Evolutionary conservation across 2,888 invertebrate species (phyloP), one percentile per base, ranked within the genome.

Genomic region (Acanthacorydalis orientalis): DNA sequence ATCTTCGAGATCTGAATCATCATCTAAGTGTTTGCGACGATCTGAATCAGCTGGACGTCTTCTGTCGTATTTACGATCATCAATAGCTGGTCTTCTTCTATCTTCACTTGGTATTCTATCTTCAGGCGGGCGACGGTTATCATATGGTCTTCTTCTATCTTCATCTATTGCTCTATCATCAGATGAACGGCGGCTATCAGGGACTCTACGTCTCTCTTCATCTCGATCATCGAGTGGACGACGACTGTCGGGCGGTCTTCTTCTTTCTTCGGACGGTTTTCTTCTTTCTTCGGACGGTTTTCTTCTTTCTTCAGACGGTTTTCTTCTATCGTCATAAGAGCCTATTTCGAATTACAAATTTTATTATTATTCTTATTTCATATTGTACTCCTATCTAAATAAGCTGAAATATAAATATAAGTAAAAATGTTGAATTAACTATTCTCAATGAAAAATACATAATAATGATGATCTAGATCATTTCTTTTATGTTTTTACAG

Each of bases 101-200:
- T 14, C 55, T 45, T 55, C 55, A 12, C 11, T 55, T 9, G 47
- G 15, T 50, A 51, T 16, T 58, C 58, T 49, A 31, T 46, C n/a
- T 39, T 65, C 64, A 33, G 51, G 55, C 14, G 65, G 61, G 47
- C 65, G 62, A 32, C 64, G 60, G 41, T 65, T 64, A 42, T 56
- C 53, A 3, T 58, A 51, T 2, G 55, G 47, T 47, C 60, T 59
- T 4, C 64, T 61, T 35, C 50, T 46, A 43, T 64, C 60, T 4
- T 63, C 64, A 16, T 60, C 55, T 31, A 56, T 61, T 4, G 23
- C 23, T 23, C 23, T 23, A 1, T 55, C 48, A 7, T 63, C 61
- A 14, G 61, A 15, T 7, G 39, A 38, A 15, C 15, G 12, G 6
- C 23, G 23, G 6, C 23, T 23, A 23, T 23, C 23, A 23, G 23